A percentile compares a stretch with the other conserved stretches of the same genome.
These are phyloP conservation scores for Bolinopsis microptera DNA, from an alignment of 37 sponge, comb jelly and placozoan genomes.

Conservation along the genomic window DNA sequence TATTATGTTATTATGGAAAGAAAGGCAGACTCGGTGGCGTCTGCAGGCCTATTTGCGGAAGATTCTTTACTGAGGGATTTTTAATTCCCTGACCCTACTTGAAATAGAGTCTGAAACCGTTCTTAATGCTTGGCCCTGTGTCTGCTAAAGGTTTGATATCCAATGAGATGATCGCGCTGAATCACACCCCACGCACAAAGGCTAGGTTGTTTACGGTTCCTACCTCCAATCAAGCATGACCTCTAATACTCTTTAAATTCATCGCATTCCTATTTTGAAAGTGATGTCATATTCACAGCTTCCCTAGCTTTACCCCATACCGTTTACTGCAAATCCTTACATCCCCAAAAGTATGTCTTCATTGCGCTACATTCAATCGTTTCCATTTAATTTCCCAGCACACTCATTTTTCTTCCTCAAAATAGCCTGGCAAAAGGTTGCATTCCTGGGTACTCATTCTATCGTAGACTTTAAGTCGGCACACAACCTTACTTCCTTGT, in stretches of 20 bases:
- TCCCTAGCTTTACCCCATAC: neutral
- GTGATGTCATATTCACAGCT: neutral
- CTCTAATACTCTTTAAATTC: neutral
- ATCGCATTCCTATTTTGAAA: neutral
- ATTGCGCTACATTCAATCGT: neutral
- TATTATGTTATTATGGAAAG: slow-evolving; percentile 7
- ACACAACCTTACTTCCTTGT: neutral
- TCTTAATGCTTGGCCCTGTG: slow-evolving; percentile 17
- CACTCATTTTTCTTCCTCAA: neutral
- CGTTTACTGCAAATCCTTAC: too few relatives aligned
- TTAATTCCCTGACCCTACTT: neutral
- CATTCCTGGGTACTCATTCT: neutral
- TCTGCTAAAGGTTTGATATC: neutral
- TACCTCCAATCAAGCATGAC: neutral
- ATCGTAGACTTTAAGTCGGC: neutral
- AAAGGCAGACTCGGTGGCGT: neutral
- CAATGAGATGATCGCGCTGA: neutral
- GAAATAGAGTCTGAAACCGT: neutral
- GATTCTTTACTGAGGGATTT: neutral
- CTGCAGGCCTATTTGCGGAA: neutral
- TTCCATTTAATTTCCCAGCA: neutral
- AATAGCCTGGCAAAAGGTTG: neutral
- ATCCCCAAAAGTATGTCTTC: neutral
- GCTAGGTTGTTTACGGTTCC: neutral
- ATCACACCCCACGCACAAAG: neutral